Base-by-base conservation (phyloP, 2,888 invertebrate genomes). In the Masnerella sp. region DNA sequence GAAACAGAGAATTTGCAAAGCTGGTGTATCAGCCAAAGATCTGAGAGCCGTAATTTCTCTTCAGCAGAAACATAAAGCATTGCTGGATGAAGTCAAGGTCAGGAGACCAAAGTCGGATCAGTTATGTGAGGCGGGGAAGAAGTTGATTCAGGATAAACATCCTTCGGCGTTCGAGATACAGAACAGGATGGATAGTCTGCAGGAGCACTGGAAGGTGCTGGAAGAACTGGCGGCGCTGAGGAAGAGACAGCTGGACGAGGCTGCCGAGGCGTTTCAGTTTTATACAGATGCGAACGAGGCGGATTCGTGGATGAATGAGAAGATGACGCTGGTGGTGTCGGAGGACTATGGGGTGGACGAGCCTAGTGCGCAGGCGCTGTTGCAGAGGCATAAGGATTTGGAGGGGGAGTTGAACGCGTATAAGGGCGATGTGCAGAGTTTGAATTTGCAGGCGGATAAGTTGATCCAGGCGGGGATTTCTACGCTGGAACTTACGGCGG, bases 231-330 rank as follows among this genome's bases (percentile, higher is more conserved):
- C 95, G 0, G 93, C 92, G 0, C 86, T 92, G 65, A 89, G 95
- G 38, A 91, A 92, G 54, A 92, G 92, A 69, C 94, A 95, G 82
- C 88, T 97, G 15, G 93, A 94, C 81, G 96, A 96, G 85, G 96
- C 96, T 0, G 93, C 93, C 2, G 97, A 98, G 84, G 97, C 98
- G 0, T 97, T 96, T 82, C 97, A 97, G 90, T 98, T 97, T 89
- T 97, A 97, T 87, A 95, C 97, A 0, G 99, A 99, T 88, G 97
- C 98, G 0, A 98, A 99, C 88, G 99, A 99, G 84, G 95, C 97
- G 0, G 98, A 99, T 81, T 97, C 97, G 0, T 99, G 98, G 97
- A 92, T 98, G 89, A 95, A 96, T 79, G 99, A 99, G 88, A 97
- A 97, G 88, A 94, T 96, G 88, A 94, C 97, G 0, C 90, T 99